A percentile compares a stretch with the other conserved stretches of the same genome.
Evolutionary conservation across 2,113 vertebrate species (phyloP).

Genomic region (Arenaria interpres): DNA sequence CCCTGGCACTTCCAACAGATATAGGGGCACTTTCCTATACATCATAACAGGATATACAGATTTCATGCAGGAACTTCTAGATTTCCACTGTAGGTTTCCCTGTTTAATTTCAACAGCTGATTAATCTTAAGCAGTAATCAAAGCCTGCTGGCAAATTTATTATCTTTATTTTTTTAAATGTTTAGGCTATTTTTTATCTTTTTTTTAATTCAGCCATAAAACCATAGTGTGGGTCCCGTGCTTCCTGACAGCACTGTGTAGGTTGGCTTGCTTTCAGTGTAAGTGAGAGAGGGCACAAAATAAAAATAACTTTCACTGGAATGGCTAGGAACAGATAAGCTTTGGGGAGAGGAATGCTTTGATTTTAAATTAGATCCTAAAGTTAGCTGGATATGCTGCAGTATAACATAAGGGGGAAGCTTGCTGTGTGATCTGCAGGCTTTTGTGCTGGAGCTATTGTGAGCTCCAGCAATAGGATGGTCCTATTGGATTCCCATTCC

Average conservation of each 20-base stretch:
- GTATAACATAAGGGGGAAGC: background rate
- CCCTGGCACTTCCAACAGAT: background rate
- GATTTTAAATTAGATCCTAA: constrained; percentile 51
- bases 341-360: constrained; percentile 30
- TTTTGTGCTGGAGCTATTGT: background rate
- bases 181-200: background rate
- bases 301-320: constrained; percentile 52
- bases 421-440: background rate
- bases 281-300: constrained; percentile 45
- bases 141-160: background rate
- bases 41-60: fast-evolving
- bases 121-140: background rate
- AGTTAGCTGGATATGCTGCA: constrained; percentile 14
- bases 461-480: background rate
- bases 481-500: background rate
- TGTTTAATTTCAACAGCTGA: background rate
- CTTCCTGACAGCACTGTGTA: constrained; percentile 28
- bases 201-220: background rate
- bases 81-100: background rate
- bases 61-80: background rate
- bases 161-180: background rate
- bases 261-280: constrained; percentile 24
- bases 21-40: background rate
- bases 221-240: background rate
- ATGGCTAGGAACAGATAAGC: constrained; percentile 27